Percentiles rank a stretch among this genome's conserved stretches.
phyloP scores from a whole-genome alignment of 2,113 vertebrate species.

The Penelope pileata region DNA sequence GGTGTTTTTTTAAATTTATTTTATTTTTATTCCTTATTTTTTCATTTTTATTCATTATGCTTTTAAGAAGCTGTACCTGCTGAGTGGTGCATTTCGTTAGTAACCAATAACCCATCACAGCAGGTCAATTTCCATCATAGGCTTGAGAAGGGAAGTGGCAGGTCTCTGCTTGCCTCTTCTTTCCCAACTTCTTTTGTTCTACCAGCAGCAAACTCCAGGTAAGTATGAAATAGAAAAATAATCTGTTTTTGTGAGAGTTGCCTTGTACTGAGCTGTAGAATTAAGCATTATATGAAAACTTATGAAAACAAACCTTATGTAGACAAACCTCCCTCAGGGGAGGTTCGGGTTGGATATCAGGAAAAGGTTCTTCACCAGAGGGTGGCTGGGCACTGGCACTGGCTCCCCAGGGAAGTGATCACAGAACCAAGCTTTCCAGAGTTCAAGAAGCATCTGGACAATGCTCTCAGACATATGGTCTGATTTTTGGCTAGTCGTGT shows the following conservation, averaged over 20 bases:
- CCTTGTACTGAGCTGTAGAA: neutral
- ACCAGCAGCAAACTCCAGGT: neutral
- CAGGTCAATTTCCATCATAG: neutral
- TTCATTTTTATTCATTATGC: neutral
- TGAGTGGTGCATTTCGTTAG: neutral
- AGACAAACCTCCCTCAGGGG: too few relatives aligned
- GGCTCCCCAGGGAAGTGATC: too few relatives aligned
- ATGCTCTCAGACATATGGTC: too few relatives aligned
- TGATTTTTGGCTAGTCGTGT: too few relatives aligned
- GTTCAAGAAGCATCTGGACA: too few relatives aligned
- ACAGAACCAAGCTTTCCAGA: too few relatives aligned
- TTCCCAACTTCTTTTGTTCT: neutral
- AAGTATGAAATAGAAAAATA: neutral
- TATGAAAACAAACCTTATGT: too few relatives aligned
- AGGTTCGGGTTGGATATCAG: too few relatives aligned
- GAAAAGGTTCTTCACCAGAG: too few relatives aligned
- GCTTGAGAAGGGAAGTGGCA: neutral
- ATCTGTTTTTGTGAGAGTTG: neutral
- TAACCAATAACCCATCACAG: neutral
- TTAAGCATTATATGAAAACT: neutral
- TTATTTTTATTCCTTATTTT: accelerated
- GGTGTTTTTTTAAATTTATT: neutral
- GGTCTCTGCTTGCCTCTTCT: neutral
- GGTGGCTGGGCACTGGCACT: too few relatives aligned
- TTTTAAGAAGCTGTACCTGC: neutral